phyloP scores from a whole-genome alignment of 2,113 vertebrate species.

The Barnardius zonarius region DNA sequence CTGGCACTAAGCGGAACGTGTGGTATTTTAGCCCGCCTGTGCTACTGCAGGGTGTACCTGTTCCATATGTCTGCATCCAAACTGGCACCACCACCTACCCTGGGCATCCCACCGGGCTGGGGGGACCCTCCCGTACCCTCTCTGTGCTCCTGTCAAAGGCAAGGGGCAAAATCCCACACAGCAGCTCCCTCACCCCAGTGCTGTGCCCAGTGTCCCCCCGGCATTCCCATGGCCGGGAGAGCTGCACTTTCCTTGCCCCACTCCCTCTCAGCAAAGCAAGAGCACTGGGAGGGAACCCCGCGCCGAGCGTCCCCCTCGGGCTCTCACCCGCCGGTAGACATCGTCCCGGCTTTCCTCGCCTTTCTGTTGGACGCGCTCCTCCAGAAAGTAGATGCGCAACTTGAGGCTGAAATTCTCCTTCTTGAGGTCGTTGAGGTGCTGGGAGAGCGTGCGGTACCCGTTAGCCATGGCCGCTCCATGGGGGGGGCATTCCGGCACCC shows the following conservation, averaged over 20 bases:
- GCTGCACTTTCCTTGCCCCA: neutral
- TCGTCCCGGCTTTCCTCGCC: constrained; percentile 85
- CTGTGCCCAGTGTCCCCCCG: rapidly evolving
- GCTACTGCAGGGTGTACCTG: neutral
- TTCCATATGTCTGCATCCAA: neutral
- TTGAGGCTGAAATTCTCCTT: constrained; percentile 99
- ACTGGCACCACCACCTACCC: neutral
- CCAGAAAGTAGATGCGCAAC: constrained; percentile 96
- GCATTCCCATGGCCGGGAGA: neutral
- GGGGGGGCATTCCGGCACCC: constrained; percentile 70
- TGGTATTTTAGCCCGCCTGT: neutral
- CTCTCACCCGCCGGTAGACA: constrained; percentile 87
- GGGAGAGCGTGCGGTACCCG: constrained; percentile 92
- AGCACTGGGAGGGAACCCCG: neutral
- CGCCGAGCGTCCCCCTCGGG: rapidly evolving
- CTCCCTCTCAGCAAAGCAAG: neutral
- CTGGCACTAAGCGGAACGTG: neutral
- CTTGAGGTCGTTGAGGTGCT: constrained; percentile 98
- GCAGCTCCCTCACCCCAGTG: neutral
- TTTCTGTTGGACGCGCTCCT: constrained; percentile 93
- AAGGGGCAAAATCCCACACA: neutral
- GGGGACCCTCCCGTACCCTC: rapidly evolving
- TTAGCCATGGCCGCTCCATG: constrained; percentile 85
- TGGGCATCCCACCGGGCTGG: rapidly evolving
- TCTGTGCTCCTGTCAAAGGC: rapidly evolving